Conservation (phyloP, 2,797 vertebrate genomes). For the Scolopax rusticola region DNA sequence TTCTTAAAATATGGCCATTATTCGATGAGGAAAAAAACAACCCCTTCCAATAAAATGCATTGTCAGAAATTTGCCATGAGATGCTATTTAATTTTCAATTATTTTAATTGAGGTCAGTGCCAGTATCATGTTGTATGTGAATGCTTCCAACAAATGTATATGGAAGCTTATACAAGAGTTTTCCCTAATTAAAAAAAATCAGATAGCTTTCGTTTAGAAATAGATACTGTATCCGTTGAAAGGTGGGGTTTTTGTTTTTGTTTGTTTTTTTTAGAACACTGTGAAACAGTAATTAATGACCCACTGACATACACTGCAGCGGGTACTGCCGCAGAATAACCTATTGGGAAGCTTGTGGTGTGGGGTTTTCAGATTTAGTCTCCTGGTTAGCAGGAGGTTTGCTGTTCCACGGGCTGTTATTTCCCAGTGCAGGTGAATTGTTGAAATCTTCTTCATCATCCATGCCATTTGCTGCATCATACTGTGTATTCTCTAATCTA, state of each 20-base stretch:
- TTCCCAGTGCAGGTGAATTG: conserved; percentile 93
- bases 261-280: conserved; percentile 47
- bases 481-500: conserved; percentile 98
- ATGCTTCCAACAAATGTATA: conserved; percentile 64
- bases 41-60: conserved; percentile 48
- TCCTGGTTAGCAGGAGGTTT: conserved; percentile 93
- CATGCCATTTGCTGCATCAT: conserved; percentile 97
- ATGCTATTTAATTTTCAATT: conserved; percentile 45
- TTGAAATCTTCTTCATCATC: conserved; percentile 99
- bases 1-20: conserved; percentile 69
- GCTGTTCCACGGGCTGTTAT: conserved; percentile 95
- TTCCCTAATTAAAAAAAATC: conserved; percentile 68
- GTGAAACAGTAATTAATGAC: conserved; percentile 48
- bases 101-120: conserved; percentile 71
- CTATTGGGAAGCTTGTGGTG: conserved; percentile 95
- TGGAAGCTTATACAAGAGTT: conserved; percentile 66
- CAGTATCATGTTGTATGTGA: conserved; percentile 64
- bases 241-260: neutral
- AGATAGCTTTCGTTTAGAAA: conserved; percentile 75
- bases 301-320: conserved; percentile 16
- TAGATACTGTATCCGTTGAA: conserved; percentile 59
- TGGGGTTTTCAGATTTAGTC: conserved; percentile 94
- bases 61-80: conserved; percentile 53
- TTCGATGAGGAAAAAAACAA: conserved; percentile 55
- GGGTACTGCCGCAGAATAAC: conserved; percentile 20